Percentiles rank a stretch among this genome's conserved stretches.
phyloP scores from a whole-genome alignment of 2,888 invertebrate species.

The Acholoe squamosa region DNA sequence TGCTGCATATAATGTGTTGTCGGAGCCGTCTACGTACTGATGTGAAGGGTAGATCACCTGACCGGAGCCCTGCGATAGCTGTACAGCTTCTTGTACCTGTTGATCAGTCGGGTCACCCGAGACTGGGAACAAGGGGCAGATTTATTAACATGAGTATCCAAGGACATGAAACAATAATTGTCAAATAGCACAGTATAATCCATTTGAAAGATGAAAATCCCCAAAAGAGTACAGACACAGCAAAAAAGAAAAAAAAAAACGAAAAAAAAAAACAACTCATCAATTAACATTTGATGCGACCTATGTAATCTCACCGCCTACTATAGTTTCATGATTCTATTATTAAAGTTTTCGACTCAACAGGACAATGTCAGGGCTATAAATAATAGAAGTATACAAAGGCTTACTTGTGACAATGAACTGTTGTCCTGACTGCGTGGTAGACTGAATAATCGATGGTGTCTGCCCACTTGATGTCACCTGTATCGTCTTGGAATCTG shows the following conservation, averaged over 20 bases:
- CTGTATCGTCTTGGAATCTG: conserved; percentile 51
- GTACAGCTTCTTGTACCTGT: conserved; percentile 84
- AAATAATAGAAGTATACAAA: too few relatives aligned
- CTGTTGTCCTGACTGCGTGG: conserved; percentile 81
- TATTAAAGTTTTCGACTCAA: too few relatives aligned
- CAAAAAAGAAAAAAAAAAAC: too few relatives aligned
- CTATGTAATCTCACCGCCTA: too few relatives aligned
- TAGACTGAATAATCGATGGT: conserved; percentile 78
- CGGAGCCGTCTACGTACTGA: conserved; percentile 87
- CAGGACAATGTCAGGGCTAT: too few relatives aligned
- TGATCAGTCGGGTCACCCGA: conserved; percentile 64
- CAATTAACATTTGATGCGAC: too few relatives aligned
- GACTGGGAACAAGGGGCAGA: conserved; percentile 19
- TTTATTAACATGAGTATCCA: too few relatives aligned
- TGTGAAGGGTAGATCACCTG: conserved; percentile 86
- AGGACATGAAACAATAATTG: too few relatives aligned
- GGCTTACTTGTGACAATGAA: conserved; percentile 81
- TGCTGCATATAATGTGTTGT: conserved; percentile 86
- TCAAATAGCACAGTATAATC: too few relatives aligned
- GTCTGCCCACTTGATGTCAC: conserved; percentile 52
- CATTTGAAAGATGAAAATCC: too few relatives aligned
- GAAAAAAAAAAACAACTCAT: too few relatives aligned
- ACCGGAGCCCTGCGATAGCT: conserved; percentile 79
- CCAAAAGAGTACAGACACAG: background rate
- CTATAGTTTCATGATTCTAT: too few relatives aligned